These are phyloP conservation scores for Heterodera schachtii DNA, from an alignment of 1,140 invertebrate genomes.

Conservation along the genomic window DNA sequence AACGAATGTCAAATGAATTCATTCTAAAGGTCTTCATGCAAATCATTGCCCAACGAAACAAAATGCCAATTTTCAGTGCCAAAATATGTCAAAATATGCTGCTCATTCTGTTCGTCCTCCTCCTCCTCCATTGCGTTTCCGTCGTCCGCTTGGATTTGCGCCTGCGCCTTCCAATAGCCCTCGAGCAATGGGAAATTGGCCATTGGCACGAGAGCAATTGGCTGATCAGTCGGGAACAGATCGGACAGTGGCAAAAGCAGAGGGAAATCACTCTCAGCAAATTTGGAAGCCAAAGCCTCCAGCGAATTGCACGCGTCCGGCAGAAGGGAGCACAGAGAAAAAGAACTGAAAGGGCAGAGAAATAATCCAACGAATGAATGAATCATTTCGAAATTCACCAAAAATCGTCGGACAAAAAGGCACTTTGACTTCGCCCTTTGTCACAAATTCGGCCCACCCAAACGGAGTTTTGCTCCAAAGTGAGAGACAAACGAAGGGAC, in stretches of 20 bases:
- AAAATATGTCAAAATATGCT: background rate
- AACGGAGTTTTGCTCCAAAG: constrained; percentile 25
- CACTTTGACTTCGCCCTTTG: constrained; percentile 16
- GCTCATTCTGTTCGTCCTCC: background rate
- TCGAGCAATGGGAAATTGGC: constrained; percentile 11
- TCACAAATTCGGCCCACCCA: constrained; percentile 27
- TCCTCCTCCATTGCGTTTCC: background rate
- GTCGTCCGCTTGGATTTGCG: constrained; percentile 1
- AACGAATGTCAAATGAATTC: too few species aligned
- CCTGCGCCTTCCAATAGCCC: constrained; percentile 16
- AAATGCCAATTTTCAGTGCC: constrained; percentile 10
- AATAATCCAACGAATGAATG: too few species aligned
- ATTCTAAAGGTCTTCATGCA: background rate
- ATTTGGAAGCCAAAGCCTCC: background rate
- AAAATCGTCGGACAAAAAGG: constrained; percentile 28
- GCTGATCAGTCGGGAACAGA: constrained; percentile 11
- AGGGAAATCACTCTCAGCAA: background rate
- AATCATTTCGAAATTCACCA: background rate
- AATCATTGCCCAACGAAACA: background rate
- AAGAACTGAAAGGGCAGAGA: background rate
- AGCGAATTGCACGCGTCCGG: constrained; percentile 13
- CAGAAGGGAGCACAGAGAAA: constrained; percentile 16
- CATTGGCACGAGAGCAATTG: constrained; percentile 13
- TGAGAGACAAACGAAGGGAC: constrained; percentile 11
- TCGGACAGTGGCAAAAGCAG: constrained; percentile 8